These are phyloP conservation scores for Chorisops tibialis DNA, from an alignment of 2,888 invertebrate genomes.

Conservation along the genomic window DNA sequence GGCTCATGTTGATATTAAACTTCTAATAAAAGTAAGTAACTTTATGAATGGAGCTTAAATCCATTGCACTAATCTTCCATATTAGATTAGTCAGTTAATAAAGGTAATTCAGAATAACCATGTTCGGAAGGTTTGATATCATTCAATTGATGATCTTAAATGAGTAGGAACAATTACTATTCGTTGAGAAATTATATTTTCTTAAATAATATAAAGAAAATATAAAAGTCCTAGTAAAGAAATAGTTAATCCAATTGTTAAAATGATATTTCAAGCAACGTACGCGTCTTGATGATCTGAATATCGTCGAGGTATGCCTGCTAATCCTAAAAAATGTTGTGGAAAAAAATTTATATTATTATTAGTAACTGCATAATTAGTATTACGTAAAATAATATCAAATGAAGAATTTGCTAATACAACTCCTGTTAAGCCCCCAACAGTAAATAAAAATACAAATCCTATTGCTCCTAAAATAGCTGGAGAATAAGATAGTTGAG, in stretches of 20 bases:
- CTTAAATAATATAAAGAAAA: too few relatives aligned
- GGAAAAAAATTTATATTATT: slow-evolving; percentile 78
- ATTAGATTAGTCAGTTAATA: too few relatives aligned
- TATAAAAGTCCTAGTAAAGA: slow-evolving; percentile 59
- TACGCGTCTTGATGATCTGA: slow-evolving; percentile 65
- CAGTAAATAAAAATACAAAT: slow-evolving; percentile 74
- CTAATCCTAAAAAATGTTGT: slow-evolving; percentile 70
- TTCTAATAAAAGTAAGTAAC: too few relatives aligned
- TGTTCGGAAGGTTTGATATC: too few relatives aligned
- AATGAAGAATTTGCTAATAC: slow-evolving; percentile 68
- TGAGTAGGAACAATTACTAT: too few relatives aligned
- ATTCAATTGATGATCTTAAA: too few relatives aligned
- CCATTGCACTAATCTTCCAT: too few relatives aligned
- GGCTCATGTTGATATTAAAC: too few relatives aligned
- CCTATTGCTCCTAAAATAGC: slow-evolving; percentile 66
- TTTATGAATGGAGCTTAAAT: too few relatives aligned
- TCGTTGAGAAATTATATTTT: too few relatives aligned
- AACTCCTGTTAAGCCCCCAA: slow-evolving; percentile 69
- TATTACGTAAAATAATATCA: slow-evolving; percentile 75
- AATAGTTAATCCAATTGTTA: slow-evolving; percentile 65
- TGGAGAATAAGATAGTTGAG: slow-evolving; percentile 59
- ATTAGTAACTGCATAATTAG: slow-evolving; percentile 76
- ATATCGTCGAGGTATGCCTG: too few relatives aligned
- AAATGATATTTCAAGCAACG: slow-evolving; percentile 64
- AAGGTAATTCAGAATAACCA: too few relatives aligned